Evolutionary conservation across 2,797 vertebrate genomes (phyloP), one percentile per base, ranked within the genome.

Genomic region (Antrozous pallidus): DNA sequence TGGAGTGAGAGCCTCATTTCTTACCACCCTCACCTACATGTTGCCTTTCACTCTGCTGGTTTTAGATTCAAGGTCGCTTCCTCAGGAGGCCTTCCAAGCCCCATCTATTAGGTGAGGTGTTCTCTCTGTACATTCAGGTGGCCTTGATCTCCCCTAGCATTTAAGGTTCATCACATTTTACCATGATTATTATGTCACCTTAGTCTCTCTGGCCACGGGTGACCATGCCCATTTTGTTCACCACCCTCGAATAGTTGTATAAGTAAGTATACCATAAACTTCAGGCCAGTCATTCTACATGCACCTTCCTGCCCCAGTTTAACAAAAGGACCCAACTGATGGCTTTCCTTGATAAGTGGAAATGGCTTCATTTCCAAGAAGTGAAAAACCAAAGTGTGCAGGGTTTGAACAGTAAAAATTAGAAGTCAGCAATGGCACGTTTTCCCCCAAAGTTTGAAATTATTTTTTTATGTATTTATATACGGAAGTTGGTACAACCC

Each of bases 311-410:
- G 2, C 8, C 40, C 69, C 26, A 8, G 1, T 75, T 49, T 82
- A 8, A 51, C 31, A 67, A 85, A 65, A 82, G n/a, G 83, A 95
- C 36, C 31, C 73, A 93, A 56, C 13, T 18, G 45, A 63, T 78
- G 12, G 5, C 63, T 74, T 78, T 74, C 70, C 67, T 84, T 71
- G 49, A 61, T 88, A 78, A 78, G 42, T 86, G 18, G 77, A 95
- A 97, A 95, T 49, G 51, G 45, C n/a, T 78, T 71, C 0, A 61
- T 93, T 96, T 97, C 84, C 78, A 93, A 85, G 93, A 97, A 97
- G 58, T 73, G 26, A 92, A 85, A 96, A 49, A 74, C 42, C 31
- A 80, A 84, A 16, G 1, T 0, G 0, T 69, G 70, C 58, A 78
- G 22, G 24, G 13, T 61, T 36, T 73, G 47, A 79, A 54, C 83